Conservation (phyloP, 2,113 vertebrate genomes). For the Caretta caretta region DNA sequence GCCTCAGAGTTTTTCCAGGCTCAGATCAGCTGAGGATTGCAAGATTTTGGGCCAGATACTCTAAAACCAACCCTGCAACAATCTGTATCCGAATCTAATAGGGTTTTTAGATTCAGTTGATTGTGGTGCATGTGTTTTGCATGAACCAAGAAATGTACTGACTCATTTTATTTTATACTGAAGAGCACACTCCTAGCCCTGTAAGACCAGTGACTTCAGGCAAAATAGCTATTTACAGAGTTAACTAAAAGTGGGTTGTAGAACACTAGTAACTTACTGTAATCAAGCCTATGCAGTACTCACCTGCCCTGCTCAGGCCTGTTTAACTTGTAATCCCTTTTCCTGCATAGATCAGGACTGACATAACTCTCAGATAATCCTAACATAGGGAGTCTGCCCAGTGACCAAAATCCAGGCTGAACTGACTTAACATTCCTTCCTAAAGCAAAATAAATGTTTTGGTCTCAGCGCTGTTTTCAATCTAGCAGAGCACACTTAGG, state of each 20-base stretch:
- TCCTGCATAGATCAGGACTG: background rate
- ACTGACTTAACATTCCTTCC: constrained; percentile 14
- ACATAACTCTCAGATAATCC: background rate
- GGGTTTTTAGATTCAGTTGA: background rate
- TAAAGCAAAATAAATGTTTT: constrained; percentile 47
- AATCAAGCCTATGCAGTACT: background rate
- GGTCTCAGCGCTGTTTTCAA: background rate
- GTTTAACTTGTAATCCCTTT: background rate
- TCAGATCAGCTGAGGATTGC: background rate
- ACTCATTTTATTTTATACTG: background rate
- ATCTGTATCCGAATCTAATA: background rate
- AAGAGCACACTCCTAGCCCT: background rate
- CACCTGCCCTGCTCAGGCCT: background rate
- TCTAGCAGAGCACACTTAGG: background rate
- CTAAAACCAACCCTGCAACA: background rate
- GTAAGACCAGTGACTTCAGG: background rate
- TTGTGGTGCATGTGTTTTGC: background rate
- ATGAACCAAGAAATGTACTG: background rate
- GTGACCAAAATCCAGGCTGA: constrained; percentile 25
- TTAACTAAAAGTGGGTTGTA: background rate
- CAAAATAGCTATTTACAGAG: background rate
- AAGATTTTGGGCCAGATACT: background rate
- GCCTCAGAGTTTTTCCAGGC: background rate
- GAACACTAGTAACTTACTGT: background rate
- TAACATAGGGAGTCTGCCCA: background rate